phyloP scores from a whole-genome alignment of 2,888 invertebrate genomes.

The Sussaba pulchella region DNA sequence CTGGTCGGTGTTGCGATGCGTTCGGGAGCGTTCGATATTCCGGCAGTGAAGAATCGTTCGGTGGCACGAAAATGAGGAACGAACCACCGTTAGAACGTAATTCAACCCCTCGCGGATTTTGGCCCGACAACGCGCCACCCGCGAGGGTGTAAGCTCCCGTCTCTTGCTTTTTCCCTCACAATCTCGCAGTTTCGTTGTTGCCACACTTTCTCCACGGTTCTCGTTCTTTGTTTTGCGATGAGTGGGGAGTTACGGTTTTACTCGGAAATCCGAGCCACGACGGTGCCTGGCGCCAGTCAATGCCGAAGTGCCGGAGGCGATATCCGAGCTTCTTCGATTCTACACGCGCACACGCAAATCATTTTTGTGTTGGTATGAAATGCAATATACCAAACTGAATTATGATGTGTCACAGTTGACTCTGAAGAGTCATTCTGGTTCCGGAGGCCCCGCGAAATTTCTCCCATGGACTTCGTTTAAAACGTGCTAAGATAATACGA shows the following conservation, averaged over 20 bases:
- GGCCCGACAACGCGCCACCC: neutral
- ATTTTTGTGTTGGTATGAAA: no score
- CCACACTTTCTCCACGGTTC: neutral
- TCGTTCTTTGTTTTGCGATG: neutral
- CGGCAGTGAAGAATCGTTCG: conserved; percentile 40
- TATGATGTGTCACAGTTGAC: no score
- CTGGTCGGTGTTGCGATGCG: conserved; percentile 8
- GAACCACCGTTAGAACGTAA: conserved; percentile 34
- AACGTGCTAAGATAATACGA: no score
- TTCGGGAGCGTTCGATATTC: conserved; percentile 32
- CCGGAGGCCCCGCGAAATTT: no score
- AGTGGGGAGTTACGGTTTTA: neutral
- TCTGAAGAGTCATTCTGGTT: no score
- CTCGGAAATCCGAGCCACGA: neutral
- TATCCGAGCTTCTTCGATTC: neutral
- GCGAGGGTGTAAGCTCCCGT: conserved; percentile 9
- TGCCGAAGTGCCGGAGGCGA: neutral
- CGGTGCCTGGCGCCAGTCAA: neutral
- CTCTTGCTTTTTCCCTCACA: conserved; percentile 5
- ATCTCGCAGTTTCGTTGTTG: neutral
- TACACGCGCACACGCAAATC: no score
- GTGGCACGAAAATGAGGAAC: conserved; percentile 32
- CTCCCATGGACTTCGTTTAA: no score
- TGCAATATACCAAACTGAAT: neutral
- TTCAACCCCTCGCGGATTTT: neutral